Conservation (phyloP, 2,888 invertebrate genomes). For the Candidula unifasciata region DNA sequence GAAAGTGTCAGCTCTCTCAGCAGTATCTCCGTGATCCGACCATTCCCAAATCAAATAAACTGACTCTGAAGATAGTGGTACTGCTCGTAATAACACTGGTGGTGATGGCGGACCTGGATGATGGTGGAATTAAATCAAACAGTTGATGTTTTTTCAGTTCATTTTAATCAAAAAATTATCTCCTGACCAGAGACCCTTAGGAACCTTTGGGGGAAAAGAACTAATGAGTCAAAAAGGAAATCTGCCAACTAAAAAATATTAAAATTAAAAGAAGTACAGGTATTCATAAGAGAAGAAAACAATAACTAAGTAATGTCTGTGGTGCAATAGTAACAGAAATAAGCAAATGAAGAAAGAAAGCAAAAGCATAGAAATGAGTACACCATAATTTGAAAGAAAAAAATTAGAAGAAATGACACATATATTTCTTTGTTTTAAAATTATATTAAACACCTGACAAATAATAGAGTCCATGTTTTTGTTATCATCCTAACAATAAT, state of each 20-base stretch:
- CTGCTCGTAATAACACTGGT: conserved; percentile 61
- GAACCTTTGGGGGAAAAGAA: neutral
- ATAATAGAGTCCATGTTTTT: too few species aligned
- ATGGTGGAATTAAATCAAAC: neutral
- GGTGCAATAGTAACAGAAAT: too few species aligned
- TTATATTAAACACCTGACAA: too few species aligned
- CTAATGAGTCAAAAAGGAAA: neutral
- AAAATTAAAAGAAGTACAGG: neutral
- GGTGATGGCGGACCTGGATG: conserved; percentile 65
- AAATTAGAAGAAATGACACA: too few species aligned
- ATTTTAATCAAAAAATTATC: neutral
- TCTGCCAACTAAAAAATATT: neutral
- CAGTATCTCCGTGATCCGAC: conserved; percentile 42
- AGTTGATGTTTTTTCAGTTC: neutral
- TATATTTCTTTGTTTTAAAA: too few species aligned
- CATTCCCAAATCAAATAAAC: conserved; percentile 68
- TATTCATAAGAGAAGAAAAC: neutral
- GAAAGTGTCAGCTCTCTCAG: conserved; percentile 32
- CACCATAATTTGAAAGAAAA: too few species aligned
- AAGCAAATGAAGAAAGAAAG: too few species aligned
- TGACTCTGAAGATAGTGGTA: conserved; percentile 65
- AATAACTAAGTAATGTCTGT: too few species aligned
- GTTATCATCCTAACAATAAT: too few species aligned
- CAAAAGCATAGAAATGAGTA: too few species aligned
- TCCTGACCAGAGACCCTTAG: too few species aligned